Evolutionary conservation across 2,888 invertebrate genomes (phyloP).

Genomic region (Campoplex nolae): DNA sequence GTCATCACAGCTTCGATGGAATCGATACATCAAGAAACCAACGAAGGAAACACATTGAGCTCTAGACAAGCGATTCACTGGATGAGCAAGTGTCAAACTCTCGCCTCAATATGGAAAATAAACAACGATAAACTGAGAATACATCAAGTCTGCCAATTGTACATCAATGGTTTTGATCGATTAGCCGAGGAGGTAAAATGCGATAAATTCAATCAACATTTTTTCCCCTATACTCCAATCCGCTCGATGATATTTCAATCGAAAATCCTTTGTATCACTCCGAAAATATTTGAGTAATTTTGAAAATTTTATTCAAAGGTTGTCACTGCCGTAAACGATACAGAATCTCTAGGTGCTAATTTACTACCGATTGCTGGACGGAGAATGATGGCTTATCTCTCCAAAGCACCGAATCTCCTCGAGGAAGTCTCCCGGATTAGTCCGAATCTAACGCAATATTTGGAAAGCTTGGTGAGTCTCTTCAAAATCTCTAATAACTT

Average conservation of each 20-base stretch:
- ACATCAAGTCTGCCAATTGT: conserved; percentile 90
- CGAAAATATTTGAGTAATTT: neutral
- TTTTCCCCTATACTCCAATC: neutral
- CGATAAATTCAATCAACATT: conserved; percentile 76
- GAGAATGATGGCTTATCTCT: conserved; percentile 89
- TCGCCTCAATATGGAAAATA: conserved; percentile 92
- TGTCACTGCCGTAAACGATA: conserved; percentile 88
- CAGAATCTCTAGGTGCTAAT: conserved; percentile 89
- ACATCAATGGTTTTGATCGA: conserved; percentile 87
- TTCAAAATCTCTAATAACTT: no score
- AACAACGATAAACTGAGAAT: conserved; percentile 89
- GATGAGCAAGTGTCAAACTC: conserved; percentile 89
- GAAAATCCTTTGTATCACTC: neutral
- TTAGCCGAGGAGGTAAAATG: conserved; percentile 87
- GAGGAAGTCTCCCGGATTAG: conserved; percentile 91
- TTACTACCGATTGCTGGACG: conserved; percentile 93
- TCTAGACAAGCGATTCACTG: conserved; percentile 87
- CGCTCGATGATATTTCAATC: conserved; percentile 85
- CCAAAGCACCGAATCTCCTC: conserved; percentile 87
- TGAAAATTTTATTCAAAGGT: conserved; percentile 82
- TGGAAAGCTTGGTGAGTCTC: conserved; percentile 87
- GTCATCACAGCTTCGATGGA: conserved; percentile 91
- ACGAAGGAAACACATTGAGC: conserved; percentile 84
- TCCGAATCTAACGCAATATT: conserved; percentile 91
- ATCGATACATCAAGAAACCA: conserved; percentile 87